These are phyloP conservation scores for Spodoptera littoralis DNA, from an alignment of 2,888 invertebrate species.

Conservation along the genomic window DNA sequence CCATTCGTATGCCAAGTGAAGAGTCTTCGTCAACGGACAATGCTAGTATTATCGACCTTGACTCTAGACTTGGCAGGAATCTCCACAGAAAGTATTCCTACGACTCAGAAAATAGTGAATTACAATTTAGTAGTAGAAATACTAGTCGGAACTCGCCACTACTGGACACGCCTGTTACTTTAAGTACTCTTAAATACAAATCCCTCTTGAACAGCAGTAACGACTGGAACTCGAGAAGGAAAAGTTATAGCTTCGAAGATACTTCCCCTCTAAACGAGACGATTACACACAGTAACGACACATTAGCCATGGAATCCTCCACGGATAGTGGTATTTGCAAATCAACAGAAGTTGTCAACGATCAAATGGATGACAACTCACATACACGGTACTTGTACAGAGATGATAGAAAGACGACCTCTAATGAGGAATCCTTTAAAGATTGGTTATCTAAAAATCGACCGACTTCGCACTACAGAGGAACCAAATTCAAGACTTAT, in stretches of 20 bases:
- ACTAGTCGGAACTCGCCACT: conserved; percentile 75
- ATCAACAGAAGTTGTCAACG: conserved; percentile 90
- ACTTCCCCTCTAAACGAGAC: conserved; percentile 76
- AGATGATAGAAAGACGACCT: conserved; percentile 63
- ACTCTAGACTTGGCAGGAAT: conserved; percentile 71
- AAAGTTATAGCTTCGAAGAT: conserved; percentile 92
- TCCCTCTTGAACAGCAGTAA: conserved; percentile 79
- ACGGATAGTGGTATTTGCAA: conserved; percentile 93
- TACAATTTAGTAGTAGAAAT: conserved; percentile 68
- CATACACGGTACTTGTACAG: conserved; percentile 58
- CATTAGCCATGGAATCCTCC: conserved; percentile 91
- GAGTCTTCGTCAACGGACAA: conserved; percentile 85
- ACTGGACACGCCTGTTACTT: conserved; percentile 75
- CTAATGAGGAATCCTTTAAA: conserved; percentile 77
- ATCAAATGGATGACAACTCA: conserved; percentile 67
- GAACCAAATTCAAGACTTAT: conserved; percentile 67
- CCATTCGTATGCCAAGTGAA: conserved; percentile 91
- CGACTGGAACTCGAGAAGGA: conserved; percentile 92
- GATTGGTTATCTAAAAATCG: conserved; percentile 83
- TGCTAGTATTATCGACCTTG: conserved; percentile 82
- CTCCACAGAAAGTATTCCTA: conserved; percentile 75
- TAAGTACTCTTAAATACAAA: conserved; percentile 83
- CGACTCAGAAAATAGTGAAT: conserved; percentile 78
- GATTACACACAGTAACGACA: conserved; percentile 78
- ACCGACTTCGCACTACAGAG: conserved; percentile 68